phyloP scores from a whole-genome alignment of 1,140 invertebrate species.

The Caerostris extrusa region DNA sequence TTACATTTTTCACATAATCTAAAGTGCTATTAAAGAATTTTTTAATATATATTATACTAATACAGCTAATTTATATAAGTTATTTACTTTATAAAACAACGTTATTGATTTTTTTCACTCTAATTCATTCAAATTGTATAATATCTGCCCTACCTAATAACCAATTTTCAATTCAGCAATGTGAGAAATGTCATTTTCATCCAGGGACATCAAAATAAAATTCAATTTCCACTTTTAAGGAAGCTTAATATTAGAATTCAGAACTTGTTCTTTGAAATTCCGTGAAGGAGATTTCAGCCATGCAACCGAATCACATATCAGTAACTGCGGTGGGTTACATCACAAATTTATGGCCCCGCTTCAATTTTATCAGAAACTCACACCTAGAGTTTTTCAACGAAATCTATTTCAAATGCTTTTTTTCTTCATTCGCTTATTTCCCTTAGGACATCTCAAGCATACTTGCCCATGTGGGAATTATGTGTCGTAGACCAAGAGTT shows the following conservation, averaged over 20 bases:
- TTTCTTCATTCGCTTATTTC: conserved; percentile 61
- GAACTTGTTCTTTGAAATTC: neutral
- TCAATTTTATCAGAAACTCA: conserved; percentile 32
- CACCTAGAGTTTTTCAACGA: conserved; percentile 56
- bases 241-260: neutral
- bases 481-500: neutral
- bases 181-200: neutral
- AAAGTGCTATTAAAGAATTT: too few relatives aligned
- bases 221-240: neutral
- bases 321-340: conserved; percentile 3
- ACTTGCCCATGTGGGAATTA: conserved; percentile 63
- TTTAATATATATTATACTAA: too few relatives aligned
- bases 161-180: too few relatives aligned
- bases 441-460: conserved; percentile 2
- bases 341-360: conserved; percentile 37
- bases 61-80: too few relatives aligned
- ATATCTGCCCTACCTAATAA: too few relatives aligned
- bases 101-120: too few relatives aligned
- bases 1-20: too few relatives aligned
- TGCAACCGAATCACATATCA: conserved; percentile 10
- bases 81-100: too few relatives aligned
- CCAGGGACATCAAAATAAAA: neutral
- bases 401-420: conserved; percentile 55
- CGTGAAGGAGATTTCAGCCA: neutral
- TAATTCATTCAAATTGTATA: too few relatives aligned